Conservation (phyloP, 2,113 vertebrate species). For the Anarhynchus alexandrinus region DNA sequence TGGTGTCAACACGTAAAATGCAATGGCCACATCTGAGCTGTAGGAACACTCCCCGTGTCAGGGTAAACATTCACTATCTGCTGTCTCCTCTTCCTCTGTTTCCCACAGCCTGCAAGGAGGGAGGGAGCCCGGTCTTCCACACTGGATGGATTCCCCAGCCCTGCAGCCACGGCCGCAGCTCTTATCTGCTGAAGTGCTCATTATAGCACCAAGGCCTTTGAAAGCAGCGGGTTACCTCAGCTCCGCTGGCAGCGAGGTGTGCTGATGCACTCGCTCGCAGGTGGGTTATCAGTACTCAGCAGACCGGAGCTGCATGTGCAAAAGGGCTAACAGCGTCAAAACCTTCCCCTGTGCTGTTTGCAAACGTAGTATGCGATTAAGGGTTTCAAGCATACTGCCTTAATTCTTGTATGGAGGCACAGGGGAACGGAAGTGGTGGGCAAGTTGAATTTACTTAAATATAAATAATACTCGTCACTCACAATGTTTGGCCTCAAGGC, state of each 20-base stretch:
- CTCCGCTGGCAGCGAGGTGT: rapidly evolving
- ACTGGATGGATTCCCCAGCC: background rate
- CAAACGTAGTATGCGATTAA: background rate
- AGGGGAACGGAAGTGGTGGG: background rate
- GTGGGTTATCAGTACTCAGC: background rate
- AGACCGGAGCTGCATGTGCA: rapidly evolving
- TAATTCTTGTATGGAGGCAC: background rate
- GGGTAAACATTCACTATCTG: background rate
- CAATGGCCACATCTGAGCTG: background rate
- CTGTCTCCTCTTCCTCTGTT: background rate
- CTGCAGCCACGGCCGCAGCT: background rate
- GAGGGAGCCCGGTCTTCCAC: background rate
- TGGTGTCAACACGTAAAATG: rapidly evolving
- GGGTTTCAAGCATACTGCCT: background rate
- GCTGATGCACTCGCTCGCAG: background rate
- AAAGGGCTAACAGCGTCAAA: background rate
- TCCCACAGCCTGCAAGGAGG: background rate
- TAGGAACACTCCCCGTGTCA: background rate
- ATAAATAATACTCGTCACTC: background rate
- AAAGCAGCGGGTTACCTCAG: background rate
- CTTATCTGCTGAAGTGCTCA: background rate
- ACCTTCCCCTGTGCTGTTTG: background rate
- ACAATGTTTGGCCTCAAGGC: background rate
- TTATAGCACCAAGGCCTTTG: background rate
- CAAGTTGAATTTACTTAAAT: background rate